Conservation (phyloP, 1,140 invertebrate genomes). For the Microplitis mediator region DNA sequence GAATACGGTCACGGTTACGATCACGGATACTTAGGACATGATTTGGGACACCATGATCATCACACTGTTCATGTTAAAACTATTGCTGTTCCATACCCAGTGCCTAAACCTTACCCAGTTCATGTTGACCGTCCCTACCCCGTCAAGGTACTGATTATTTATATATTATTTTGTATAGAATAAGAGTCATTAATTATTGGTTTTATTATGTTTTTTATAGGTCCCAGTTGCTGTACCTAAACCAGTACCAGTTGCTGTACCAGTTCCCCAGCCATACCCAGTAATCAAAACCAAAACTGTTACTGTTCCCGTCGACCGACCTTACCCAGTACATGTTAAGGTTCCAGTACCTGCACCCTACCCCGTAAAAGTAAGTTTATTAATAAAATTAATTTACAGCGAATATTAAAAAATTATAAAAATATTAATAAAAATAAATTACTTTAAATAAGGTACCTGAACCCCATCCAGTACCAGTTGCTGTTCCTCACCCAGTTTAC, state of each 20-base stretch:
- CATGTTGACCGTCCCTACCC: constrained; percentile 55
- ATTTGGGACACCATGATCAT: not conserved
- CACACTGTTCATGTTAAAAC: constrained; percentile 36
- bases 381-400: not conserved
- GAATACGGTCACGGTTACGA: constrained; percentile 32
- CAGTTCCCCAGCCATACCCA: constrained; percentile 56
- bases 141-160: constrained; percentile 48
- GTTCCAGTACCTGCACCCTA: constrained; percentile 55
- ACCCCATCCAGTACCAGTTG: constrained; percentile 43
- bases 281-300: constrained; percentile 55
- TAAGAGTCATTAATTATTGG: too few relatives aligned
- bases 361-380: constrained; percentile 53
- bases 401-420: not conserved
- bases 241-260: constrained; percentile 52
- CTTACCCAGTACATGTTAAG: constrained; percentile 54
- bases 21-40: constrained; percentile 18
- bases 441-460: not conserved
- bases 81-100: constrained; percentile 46
- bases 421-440: not conserved
- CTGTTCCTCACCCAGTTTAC: constrained; percentile 33
- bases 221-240: constrained; percentile 56
- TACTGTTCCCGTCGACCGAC: constrained; percentile 54
- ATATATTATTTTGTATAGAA: not conserved
- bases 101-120: constrained; percentile 51
- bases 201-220: constrained; percentile 33